A percentile compares a stretch with the other conserved stretches of the same genome.
Evolutionary conservation across 2,888 invertebrate species (phyloP).

Genomic region (Dryomyza anilis): DNA sequence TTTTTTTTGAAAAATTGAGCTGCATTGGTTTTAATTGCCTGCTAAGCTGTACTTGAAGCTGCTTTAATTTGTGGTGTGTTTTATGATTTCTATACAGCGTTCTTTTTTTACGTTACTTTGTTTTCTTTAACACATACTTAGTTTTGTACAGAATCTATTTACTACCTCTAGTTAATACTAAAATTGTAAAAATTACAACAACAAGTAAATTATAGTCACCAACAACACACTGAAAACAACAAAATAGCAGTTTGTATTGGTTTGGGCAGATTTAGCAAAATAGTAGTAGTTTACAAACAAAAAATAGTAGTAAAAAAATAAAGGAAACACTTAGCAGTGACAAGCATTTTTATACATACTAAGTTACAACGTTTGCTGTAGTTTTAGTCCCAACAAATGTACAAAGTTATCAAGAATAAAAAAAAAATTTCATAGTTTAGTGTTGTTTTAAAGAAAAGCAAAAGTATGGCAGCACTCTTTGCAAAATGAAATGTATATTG

Average conservation of each 20-base stretch:
- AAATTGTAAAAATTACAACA: background rate
- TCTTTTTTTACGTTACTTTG: background rate
- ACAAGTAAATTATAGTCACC: too few relatives aligned
- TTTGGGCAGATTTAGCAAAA: too few relatives aligned
- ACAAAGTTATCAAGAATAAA: background rate
- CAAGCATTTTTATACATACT: background rate
- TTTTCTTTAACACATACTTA: background rate
- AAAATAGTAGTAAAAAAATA: too few relatives aligned
- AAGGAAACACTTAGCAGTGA: background rate
- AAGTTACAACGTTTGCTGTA: background rate
- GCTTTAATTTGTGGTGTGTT: conserved; percentile 51
- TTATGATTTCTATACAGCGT: conserved; percentile 21
- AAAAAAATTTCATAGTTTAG: background rate
- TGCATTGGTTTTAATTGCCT: conserved; percentile 27
- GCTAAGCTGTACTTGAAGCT: conserved; percentile 33
- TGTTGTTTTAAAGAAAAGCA: background rate
- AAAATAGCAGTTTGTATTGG: background rate
- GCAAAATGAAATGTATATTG: background rate
- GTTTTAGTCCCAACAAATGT: background rate
- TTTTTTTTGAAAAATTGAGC: background rate
- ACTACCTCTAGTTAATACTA: background rate
- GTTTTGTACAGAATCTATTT: conserved; percentile 5
- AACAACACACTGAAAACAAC: background rate
- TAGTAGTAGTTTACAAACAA: too few relatives aligned
- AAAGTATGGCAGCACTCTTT: background rate